phyloP scores from a whole-genome alignment of 2,888 invertebrate genomes.

The Eustalomyia histrio region DNA sequence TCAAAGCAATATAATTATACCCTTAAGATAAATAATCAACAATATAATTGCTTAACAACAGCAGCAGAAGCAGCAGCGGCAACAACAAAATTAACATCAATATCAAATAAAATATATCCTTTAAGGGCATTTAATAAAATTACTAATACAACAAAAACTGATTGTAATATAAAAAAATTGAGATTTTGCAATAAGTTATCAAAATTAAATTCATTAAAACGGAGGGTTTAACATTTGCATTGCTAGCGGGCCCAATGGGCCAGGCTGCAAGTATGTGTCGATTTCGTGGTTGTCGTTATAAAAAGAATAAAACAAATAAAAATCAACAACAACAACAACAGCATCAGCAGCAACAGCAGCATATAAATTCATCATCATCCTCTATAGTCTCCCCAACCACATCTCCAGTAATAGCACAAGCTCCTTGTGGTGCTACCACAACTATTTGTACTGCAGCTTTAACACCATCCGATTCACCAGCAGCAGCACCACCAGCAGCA shows the following conservation, averaged over 20 bases:
- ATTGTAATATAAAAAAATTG: background rate
- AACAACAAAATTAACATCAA: background rate
- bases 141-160: conserved; percentile 8
- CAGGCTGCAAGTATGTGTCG: conserved; percentile 91
- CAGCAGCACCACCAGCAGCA: conserved; percentile 16
- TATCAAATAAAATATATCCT: background rate
- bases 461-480: conserved; percentile 48
- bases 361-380: conserved; percentile 27
- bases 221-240: conserved; percentile 80
- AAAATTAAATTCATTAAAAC: conserved; percentile 79
- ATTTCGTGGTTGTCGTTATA: conserved; percentile 88
- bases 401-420: conserved; percentile 60
- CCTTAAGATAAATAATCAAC: conserved; percentile 40
- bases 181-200: conserved; percentile 68
- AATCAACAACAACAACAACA: conserved; percentile 60
- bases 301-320: conserved; percentile 83
- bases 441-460: conserved; percentile 16
- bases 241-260: conserved; percentile 84
- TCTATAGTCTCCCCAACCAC: conserved; percentile 57
- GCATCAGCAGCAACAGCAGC: conserved; percentile 35
- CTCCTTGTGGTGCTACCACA: conserved; percentile 4
- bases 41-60: conserved; percentile 40
- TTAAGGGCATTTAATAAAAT: conserved; percentile 39
- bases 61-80: conserved; percentile 18
- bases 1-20: conserved; percentile 47